Conservation (phyloP, 2,888 invertebrate genomes). For the Eurois occulta region DNA sequence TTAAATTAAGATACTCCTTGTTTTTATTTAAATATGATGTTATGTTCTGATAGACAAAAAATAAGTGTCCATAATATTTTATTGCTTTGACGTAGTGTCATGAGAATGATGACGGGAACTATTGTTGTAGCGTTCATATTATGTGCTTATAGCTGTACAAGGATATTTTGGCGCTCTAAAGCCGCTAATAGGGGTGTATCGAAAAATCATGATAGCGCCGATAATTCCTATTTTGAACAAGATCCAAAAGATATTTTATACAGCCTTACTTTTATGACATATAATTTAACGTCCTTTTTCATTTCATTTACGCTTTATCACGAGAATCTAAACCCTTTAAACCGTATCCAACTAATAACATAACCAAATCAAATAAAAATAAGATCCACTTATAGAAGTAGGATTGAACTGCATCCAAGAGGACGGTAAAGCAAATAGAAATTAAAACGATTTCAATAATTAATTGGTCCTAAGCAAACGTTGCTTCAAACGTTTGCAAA, state of each 20-base stretch:
- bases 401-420: conserved; percentile 42
- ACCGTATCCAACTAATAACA: conserved; percentile 6
- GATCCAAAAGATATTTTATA: neutral
- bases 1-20: conserved; percentile 21
- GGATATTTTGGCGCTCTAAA: neutral
- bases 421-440: conserved; percentile 56
- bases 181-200: neutral
- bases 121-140: neutral
- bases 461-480: conserved; percentile 71
- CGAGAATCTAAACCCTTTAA: neutral
- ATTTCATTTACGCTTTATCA: neutral
- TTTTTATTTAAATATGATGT: conserved; percentile 6
- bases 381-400: conserved; percentile 16
- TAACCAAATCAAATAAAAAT: conserved; percentile 34
- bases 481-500: conserved; percentile 63
- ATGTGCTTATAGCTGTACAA: neutral
- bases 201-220: neutral
- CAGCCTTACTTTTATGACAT: neutral
- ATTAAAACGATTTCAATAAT: conserved; percentile 69
- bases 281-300: neutral
- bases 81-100: neutral
- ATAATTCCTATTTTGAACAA: neutral
- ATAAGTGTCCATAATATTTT: neutral
- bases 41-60: neutral
- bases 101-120: neutral